Percentiles rank a stretch among this genome's conserved stretches.
Evolutionary conservation across 2,888 invertebrate species (phyloP).

Genomic region (Macrophya alboannulata): DNA sequence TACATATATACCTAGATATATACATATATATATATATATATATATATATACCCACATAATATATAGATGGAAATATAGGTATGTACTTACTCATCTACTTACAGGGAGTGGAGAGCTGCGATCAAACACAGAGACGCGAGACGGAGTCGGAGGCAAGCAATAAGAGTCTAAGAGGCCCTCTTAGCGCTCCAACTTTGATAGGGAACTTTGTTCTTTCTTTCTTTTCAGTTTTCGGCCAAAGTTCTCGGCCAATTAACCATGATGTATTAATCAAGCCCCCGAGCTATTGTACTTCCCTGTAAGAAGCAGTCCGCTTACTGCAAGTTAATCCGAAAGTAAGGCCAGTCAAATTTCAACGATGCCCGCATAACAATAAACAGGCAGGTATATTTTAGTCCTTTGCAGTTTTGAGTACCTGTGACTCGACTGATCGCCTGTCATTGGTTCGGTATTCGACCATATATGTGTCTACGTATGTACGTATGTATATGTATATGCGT

Average conservation of each 20-base stretch:
- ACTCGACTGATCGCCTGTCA: background rate
- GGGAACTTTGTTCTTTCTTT: slow-evolving; percentile 18
- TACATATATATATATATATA: background rate
- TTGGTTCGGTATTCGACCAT: background rate
- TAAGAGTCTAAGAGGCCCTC: background rate
- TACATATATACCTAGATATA: background rate
- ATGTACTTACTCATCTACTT: background rate
- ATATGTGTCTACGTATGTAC: background rate
- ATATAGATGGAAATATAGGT: background rate
- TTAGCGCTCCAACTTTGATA: background rate
- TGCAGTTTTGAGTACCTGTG: slow-evolving; percentile 10
- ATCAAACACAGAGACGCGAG: background rate
- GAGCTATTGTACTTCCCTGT: background rate
- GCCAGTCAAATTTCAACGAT: background rate
- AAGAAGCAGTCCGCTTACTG: background rate
- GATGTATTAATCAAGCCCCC: slow-evolving; percentile 6
- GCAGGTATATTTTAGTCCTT: background rate
- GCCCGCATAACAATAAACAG: background rate
- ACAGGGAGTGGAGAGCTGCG: background rate
- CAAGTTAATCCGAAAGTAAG: slow-evolving; percentile 25
- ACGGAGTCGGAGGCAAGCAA: background rate
- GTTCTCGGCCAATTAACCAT: slow-evolving; percentile 32
- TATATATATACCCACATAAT: background rate
- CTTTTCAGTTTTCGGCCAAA: background rate
- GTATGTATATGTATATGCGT: background rate